These are phyloP conservation scores for Lycocerus yunnanus DNA, from an alignment of 2,888 invertebrate genomes.

Conservation along the genomic window DNA sequence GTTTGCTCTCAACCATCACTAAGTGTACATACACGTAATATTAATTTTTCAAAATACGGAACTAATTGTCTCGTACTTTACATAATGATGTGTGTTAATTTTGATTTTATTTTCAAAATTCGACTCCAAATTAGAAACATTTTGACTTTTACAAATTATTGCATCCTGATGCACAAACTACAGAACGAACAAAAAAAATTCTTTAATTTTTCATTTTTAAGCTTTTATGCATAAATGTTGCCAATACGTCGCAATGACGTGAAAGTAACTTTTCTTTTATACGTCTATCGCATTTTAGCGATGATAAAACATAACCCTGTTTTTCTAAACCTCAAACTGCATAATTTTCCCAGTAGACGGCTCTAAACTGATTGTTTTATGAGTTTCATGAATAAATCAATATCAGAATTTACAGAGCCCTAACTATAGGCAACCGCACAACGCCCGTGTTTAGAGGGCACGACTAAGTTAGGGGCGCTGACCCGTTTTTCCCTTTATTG, in stretches of 20 bases:
- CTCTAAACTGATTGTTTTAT: background rate
- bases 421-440: constrained; percentile 14
- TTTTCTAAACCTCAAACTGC: background rate
- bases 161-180: background rate
- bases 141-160: background rate
- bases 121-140: background rate
- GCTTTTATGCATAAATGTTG: background rate
- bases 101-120: background rate
- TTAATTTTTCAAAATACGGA: constrained; percentile 4
- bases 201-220: background rate
- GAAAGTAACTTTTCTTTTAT: background rate
- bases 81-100: background rate
- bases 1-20: constrained; percentile 31
- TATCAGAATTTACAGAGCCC: constrained; percentile 7
- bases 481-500: constrained; percentile 8
- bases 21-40: constrained; percentile 18
- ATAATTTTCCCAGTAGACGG: background rate
- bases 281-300: background rate
- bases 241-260: background rate
- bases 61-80: background rate
- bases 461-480: constrained; percentile 19
- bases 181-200: background rate
- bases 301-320: background rate
- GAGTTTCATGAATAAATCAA: background rate
- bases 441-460: constrained; percentile 10